Conservation (phyloP, 2,113 vertebrate genomes). For the Anser brachyrhynchus region DNA sequence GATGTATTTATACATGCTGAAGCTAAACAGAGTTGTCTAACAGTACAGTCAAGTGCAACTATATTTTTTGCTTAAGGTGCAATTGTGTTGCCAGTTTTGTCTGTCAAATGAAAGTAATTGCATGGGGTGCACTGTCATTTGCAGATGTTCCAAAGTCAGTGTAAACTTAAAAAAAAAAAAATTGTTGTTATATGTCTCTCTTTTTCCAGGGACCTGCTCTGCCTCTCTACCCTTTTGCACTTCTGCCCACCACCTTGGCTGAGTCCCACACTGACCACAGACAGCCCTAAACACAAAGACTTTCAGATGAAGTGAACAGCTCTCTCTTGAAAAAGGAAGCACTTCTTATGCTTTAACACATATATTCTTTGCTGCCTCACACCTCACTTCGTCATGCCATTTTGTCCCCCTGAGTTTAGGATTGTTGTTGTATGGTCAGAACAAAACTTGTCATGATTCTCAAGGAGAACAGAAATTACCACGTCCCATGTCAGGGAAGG, state of each 20-base stretch:
- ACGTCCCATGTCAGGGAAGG: background rate
- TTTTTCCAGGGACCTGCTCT: background rate
- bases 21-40: background rate
- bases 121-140: background rate
- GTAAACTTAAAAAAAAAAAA: rapidly evolving
- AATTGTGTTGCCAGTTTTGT: background rate
- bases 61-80: background rate
- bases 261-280: rapidly evolving
- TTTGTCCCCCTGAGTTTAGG: background rate
- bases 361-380: background rate
- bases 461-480: background rate
- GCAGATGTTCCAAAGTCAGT: background rate
- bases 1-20: background rate
- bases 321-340: background rate
- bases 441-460: background rate
- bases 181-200: background rate
- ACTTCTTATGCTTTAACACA: background rate
- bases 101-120: background rate
- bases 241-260: too few species aligned
- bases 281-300: background rate
- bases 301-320: background rate
- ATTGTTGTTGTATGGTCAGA: background rate
- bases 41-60: background rate
- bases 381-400: background rate
- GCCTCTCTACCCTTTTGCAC: background rate